phyloP scores from a whole-genome alignment of 2,888 invertebrate species.

The Eremobia ochroleuca region DNA sequence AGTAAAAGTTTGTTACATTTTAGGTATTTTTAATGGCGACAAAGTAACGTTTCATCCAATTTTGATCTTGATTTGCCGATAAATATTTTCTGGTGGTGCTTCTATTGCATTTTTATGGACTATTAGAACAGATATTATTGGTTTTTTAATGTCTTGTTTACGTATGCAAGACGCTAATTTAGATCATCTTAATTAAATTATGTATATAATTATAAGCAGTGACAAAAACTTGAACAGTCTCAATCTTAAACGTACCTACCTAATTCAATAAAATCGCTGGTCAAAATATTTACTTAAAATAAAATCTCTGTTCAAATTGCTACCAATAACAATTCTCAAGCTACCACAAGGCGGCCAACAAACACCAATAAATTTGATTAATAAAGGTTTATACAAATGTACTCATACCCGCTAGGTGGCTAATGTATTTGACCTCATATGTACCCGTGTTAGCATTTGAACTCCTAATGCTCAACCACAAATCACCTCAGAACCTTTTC shows the following conservation, averaged over 20 bases:
- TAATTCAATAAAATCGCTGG: background rate
- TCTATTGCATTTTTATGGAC: constrained; percentile 32
- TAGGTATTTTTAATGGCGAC: constrained; percentile 60
- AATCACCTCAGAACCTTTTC: constrained; percentile 86
- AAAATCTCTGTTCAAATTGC: constrained; percentile 26
- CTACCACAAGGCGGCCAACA: constrained; percentile 69
- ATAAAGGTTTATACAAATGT: constrained; percentile 83
- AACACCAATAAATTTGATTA: constrained; percentile 81
- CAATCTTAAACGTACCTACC: background rate
- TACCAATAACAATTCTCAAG: constrained; percentile 63
- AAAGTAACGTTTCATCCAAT: constrained; percentile 62
- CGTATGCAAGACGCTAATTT: constrained; percentile 15
- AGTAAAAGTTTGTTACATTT: constrained; percentile 63
- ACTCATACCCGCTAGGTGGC: constrained; percentile 88
- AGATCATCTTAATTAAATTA: constrained; percentile 22
- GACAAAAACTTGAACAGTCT: background rate
- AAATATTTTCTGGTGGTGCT: constrained; percentile 53
- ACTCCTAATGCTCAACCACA: constrained; percentile 87
- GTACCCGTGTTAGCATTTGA: constrained; percentile 87
- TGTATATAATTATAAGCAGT: background rate
- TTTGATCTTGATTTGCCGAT: constrained; percentile 36
- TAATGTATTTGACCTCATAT: constrained; percentile 89
- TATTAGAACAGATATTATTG: constrained; percentile 18
- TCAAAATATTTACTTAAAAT: constrained; percentile 22
- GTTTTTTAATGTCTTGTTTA: constrained; percentile 39